These are phyloP conservation scores for Zaprionus lineosus DNA, from an alignment of 2,888 invertebrate species.

Conservation along the genomic window DNA sequence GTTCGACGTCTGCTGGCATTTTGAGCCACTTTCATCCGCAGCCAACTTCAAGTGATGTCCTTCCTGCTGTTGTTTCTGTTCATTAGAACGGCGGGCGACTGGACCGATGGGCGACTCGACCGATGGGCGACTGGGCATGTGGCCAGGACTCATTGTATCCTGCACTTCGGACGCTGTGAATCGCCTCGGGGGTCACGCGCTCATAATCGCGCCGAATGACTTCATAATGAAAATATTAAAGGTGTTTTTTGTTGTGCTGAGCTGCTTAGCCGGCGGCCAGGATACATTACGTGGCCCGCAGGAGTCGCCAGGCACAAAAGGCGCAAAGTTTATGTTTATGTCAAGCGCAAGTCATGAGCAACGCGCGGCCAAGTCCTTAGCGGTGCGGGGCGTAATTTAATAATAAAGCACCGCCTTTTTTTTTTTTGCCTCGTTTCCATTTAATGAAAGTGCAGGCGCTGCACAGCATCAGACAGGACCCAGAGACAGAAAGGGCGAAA, in stretches of 20 bases:
- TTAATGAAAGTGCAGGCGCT: conserved; percentile 59
- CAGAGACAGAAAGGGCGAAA: neutral
- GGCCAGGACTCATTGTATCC: too few relatives aligned
- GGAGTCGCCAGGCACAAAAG: conserved; percentile 62
- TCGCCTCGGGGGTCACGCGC: conserved; percentile 75
- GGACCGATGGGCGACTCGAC: conserved; percentile 13
- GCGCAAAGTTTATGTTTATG: conserved; percentile 77
- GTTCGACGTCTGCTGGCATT: conserved; percentile 17
- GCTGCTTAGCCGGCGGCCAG: conserved; percentile 61
- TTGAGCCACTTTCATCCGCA: conserved; percentile 53
- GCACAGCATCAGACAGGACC: conserved; percentile 3
- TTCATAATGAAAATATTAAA: conserved; percentile 82
- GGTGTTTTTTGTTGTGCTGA: conserved; percentile 73
- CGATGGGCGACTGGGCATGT: conserved; percentile 10
- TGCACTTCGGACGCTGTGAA: conserved; percentile 54
- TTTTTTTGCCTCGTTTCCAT: conserved; percentile 56
- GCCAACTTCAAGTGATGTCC: conserved; percentile 49
- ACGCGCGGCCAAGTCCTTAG: conserved; percentile 8
- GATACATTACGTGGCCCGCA: conserved; percentile 60
- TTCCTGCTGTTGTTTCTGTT: conserved; percentile 46
- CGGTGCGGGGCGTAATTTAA: conserved; percentile 61
- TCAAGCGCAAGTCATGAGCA: conserved; percentile 50
- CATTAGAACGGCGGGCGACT: conserved; percentile 49
- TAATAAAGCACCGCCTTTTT: conserved; percentile 51
- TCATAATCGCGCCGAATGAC: conserved; percentile 79